These are phyloP conservation scores for Aradus depressus DNA, from an alignment of 2,888 invertebrate genomes.

Conservation along the genomic window DNA sequence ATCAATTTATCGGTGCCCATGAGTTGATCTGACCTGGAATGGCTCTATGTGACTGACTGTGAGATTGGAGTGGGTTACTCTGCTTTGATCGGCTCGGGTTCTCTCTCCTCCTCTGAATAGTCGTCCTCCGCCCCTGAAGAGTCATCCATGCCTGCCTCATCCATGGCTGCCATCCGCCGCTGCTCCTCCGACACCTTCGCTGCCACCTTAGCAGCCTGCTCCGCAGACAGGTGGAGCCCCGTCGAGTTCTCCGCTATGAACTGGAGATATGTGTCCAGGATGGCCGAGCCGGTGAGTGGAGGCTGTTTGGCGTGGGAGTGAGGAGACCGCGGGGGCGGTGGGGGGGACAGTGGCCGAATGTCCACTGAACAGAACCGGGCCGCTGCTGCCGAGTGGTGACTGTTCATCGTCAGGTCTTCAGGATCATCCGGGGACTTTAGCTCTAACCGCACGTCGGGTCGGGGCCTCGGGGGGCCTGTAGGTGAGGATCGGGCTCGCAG, in stretches of 20 bases:
- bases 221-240: constrained; percentile 47
- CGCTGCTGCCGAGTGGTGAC: constrained; percentile 35
- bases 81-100: constrained; percentile 40
- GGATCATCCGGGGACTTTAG: constrained; percentile 65
- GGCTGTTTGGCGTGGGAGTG: constrained; percentile 28
- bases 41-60: not conserved
- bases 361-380: constrained; percentile 28
- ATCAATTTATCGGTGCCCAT: not conserved
- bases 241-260: constrained; percentile 75
- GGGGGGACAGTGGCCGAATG: constrained; percentile 34
- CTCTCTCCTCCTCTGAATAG: constrained; percentile 43
- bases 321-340: constrained; percentile 43
- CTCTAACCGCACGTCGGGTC: constrained; percentile 66
- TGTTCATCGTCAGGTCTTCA: constrained; percentile 65
- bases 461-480: constrained; percentile 55
- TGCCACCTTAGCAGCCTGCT: constrained; percentile 49
- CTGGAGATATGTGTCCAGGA: constrained; percentile 78
- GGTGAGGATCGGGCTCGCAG: constrained; percentile 74
- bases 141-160: constrained; percentile 40
- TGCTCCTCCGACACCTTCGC: constrained; percentile 48
- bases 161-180: constrained; percentile 40
- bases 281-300: constrained; percentile 56
- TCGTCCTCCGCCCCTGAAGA: constrained; percentile 48
- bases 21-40: not conserved
- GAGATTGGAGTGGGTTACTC: constrained; percentile 32